Evolutionary conservation across 2,113 vertebrate species (phyloP).

Genomic region (Cyanoramphus novaezelandiae): DNA sequence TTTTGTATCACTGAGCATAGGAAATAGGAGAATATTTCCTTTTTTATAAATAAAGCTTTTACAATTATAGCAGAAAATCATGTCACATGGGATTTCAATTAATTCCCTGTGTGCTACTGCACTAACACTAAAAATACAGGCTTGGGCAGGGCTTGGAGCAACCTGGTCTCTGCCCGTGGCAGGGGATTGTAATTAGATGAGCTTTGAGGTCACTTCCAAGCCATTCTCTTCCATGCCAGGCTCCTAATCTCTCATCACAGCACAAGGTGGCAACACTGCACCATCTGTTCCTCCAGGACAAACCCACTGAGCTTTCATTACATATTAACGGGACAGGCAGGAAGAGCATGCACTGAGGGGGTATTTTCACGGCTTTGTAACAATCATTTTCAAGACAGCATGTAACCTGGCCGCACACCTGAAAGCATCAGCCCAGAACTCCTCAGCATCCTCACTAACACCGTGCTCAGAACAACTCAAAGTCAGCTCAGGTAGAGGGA

Average conservation of each 20-base stretch:
- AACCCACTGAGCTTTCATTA: background rate
- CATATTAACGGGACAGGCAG: background rate
- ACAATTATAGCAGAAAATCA: background rate
- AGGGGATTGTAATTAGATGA: background rate
- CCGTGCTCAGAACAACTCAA: background rate
- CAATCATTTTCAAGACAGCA: background rate
- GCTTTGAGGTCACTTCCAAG: background rate
- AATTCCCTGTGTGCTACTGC: background rate
- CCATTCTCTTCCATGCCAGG: background rate
- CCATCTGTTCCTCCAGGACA: background rate
- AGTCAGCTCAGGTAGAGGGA: background rate
- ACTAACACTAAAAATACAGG: background rate
- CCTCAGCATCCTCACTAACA: background rate
- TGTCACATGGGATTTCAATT: background rate
- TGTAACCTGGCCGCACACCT: background rate
- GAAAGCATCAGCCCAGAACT: background rate
- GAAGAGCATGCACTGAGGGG: background rate
- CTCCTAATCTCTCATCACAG: background rate
- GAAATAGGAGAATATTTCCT: background rate
- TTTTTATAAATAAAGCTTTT: background rate
- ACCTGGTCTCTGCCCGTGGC: background rate
- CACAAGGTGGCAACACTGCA: conserved; percentile 65
- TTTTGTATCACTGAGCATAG: background rate
- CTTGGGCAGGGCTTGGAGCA: background rate
- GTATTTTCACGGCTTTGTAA: background rate